Base-by-base conservation (phyloP, 2,888 invertebrate genomes). In the Dromius quadrimaculatus region DNA sequence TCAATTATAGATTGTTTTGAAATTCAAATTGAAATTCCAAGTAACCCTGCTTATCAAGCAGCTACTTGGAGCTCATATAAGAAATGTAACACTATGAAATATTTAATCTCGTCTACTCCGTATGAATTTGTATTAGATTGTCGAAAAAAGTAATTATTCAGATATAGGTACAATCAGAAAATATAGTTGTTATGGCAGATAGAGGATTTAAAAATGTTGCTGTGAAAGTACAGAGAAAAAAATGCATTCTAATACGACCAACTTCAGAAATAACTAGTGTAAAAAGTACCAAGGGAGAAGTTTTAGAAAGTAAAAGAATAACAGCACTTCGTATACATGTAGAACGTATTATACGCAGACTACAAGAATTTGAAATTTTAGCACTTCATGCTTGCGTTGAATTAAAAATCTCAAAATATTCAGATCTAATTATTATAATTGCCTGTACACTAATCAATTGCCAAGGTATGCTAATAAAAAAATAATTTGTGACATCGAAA, bases 21-120 rank as follows among this genome's bases (percentile, higher is more conserved):
- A 73, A 76, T 77, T 9, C 36, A 76, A 75, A 78, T 79, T 4
- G 74, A 78, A 63, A 76, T 76, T 63, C 77, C 77, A 23, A 71
- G 15, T n/a, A 72, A 78, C 61, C 69, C 77, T n/a, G 8, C 73
- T 8, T 15, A 78, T 6, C 78, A 79, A 73, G 62, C 77, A 1
- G 64, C 76, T 2, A 77, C 78, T 1, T 79, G 76, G 76, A 78
- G 78, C 0, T 71, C 76, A 6, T 78, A 78, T 61, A 78, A 79
- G 73, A 75, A 72, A 6, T 74, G 73, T 11, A 79, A 79, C 71
- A 78, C 78, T 1, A 36, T 78, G 54, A 73, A 72, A 41, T 81
- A 77, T 74, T 74, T 78, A 22, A 73, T 78, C 34, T 76, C 76
- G 3, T 66, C 66, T 28, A 76, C 78, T 17, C 78, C 79, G 1